These are phyloP conservation scores for Oreotrochilus melanogaster DNA, from an alignment of 2,113 vertebrate genomes.

Conservation along the genomic window DNA sequence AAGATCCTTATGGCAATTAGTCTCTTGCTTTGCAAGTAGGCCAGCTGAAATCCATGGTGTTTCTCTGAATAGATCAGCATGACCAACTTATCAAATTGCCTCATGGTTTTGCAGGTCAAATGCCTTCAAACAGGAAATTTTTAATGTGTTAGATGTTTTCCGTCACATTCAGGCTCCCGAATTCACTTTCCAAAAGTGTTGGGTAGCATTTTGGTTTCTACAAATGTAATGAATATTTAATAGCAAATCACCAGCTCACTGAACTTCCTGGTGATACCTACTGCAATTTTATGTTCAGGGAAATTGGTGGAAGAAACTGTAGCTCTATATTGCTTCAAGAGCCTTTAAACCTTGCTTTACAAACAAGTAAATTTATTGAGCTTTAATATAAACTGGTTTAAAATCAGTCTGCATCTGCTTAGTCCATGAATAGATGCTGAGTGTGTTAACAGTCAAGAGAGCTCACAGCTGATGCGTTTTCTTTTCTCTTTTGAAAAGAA, in stretches of 20 bases:
- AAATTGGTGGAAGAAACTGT: not conserved
- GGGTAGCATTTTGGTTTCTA: not conserved
- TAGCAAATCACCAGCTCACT: not conserved
- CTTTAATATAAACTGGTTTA: slow-evolving; percentile 50
- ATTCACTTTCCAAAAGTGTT: not conserved
- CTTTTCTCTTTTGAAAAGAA: slow-evolving; percentile 36
- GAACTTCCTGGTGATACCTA: not conserved
- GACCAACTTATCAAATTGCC: not conserved
- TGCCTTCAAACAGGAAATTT: not conserved
- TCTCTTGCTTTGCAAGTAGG: not conserved
- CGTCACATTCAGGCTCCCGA: not conserved
- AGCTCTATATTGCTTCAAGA: not conserved
- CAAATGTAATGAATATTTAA: not conserved
- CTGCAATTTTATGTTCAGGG: not conserved
- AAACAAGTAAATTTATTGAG: slow-evolving; percentile 36
- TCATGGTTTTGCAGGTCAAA: not conserved
- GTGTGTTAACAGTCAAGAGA: slow-evolving; percentile 46
- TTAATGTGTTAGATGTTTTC: not conserved
- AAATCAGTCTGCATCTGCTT: slow-evolving; percentile 53
- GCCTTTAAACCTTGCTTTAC: not conserved
- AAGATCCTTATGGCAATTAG: not conserved
- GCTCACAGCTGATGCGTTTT: slow-evolving; percentile 54
- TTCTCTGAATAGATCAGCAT: not conserved
- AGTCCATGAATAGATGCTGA: slow-evolving; percentile 51
- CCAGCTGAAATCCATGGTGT: not conserved